These are phyloP conservation scores for Channa striata DNA, from an alignment of 2,797 vertebrate genomes.

Conservation along the genomic window DNA sequence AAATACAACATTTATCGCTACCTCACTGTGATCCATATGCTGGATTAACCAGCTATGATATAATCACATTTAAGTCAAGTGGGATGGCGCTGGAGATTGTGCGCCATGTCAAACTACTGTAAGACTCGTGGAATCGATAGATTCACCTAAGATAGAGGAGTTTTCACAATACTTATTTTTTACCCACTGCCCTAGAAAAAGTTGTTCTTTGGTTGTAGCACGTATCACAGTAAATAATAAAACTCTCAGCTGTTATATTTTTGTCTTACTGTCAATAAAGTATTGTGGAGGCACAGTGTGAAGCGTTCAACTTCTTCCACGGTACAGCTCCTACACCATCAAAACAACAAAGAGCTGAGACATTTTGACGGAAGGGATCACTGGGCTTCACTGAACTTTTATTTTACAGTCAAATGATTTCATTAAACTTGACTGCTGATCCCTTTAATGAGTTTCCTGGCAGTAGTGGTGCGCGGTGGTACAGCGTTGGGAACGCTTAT, in stretches of 20 bases:
- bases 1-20: slow-evolving; percentile 69
- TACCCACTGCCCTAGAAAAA: slow-evolving; percentile 3
- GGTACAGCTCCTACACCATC: slow-evolving; percentile 17
- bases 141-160: slow-evolving; percentile 29
- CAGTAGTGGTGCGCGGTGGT: neutral
- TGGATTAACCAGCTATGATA: slow-evolving; percentile 57
- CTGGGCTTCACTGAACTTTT: neutral
- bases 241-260: slow-evolving; percentile 31
- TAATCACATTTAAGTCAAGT: slow-evolving; percentile 59
- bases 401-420: slow-evolving; percentile 6
- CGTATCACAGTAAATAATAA: slow-evolving; percentile 9
- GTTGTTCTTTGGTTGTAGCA: slow-evolving; percentile 14
- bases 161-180: slow-evolving; percentile 25
- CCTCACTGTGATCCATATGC: slow-evolving; percentile 54
- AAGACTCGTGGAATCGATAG: slow-evolving; percentile 51
- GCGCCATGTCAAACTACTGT: slow-evolving; percentile 48
- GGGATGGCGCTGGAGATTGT: slow-evolving; percentile 41
- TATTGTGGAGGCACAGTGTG: slow-evolving; percentile 9
- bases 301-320: neutral
- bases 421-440: neutral
- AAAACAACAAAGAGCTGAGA: slow-evolving; percentile 14
- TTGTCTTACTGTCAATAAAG: slow-evolving; percentile 36
- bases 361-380: neutral
- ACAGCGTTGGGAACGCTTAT: neutral
- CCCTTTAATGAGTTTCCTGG: neutral